Evolutionary conservation across 2,113 vertebrate species (phyloP).

Genomic region (Ahaetulla prasina): DNA sequence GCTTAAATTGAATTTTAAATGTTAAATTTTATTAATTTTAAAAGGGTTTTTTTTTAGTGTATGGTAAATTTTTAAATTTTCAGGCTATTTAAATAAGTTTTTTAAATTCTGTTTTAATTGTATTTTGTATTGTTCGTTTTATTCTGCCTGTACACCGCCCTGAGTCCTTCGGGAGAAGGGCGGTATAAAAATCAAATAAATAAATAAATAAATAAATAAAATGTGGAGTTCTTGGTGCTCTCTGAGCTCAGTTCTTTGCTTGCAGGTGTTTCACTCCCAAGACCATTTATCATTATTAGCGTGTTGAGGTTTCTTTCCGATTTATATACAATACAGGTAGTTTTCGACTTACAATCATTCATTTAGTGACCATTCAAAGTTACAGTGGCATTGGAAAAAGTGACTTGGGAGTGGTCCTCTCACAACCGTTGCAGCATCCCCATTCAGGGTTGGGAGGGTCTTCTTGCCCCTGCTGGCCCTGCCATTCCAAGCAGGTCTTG

Average conservation of each 20-base stretch:
- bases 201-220: no score
- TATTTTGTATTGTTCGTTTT: no score
- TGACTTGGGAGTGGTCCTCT: background rate
- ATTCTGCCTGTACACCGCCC: no score
- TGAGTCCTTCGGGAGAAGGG: no score
- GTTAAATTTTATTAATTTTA: no score
- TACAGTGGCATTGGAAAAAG: background rate
- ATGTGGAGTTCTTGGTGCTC: background rate
- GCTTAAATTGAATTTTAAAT: no score
- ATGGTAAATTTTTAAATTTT: no score
- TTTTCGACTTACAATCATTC: background rate
- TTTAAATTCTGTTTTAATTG: no score
- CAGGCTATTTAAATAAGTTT: no score
- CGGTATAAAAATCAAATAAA: no score
- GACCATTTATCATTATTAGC: background rate
- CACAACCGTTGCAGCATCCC: background rate
- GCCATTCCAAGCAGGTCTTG: background rate
- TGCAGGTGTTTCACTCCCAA: background rate
- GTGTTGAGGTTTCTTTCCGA: background rate
- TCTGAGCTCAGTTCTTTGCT: background rate
- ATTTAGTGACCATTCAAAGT: background rate
- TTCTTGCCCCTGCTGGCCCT: background rate
- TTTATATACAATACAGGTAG: background rate
- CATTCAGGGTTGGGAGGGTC: background rate
- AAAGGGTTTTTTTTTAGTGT: no score